Conservation (phyloP, 2,113 vertebrate species). For the Antennarius striatus region DNA sequence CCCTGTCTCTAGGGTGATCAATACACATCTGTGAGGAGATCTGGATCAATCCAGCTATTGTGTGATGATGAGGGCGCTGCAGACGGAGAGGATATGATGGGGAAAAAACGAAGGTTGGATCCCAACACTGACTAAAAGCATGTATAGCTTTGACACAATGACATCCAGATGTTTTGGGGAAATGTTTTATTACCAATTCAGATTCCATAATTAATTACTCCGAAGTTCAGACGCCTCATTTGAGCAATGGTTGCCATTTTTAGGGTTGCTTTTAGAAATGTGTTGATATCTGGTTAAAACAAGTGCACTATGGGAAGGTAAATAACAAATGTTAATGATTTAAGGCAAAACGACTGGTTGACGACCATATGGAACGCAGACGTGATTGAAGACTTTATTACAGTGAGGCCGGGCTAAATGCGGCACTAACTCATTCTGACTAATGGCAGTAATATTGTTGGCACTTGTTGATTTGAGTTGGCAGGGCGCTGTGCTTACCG, state of each 20-base stretch:
- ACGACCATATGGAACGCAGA: background rate
- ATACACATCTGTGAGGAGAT: conserved; percentile 54
- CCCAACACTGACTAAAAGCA: conserved; percentile 6
- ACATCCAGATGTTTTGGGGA: no score
- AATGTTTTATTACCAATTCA: no score
- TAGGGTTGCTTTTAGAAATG: no score
- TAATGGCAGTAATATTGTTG: background rate
- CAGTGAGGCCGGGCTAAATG: background rate
- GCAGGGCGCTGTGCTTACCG: background rate
- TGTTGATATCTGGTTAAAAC: no score
- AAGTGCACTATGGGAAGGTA: background rate
- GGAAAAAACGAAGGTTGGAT: background rate
- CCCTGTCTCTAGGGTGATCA: conserved; percentile 46
- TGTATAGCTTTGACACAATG: no score
- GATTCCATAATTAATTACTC: no score
- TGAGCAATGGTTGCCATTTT: no score
- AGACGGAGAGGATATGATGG: background rate
- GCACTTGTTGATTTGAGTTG: conserved; percentile 16
- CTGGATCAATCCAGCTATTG: conserved; percentile 56
- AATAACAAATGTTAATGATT: conserved; percentile 2
- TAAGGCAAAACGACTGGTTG: background rate
- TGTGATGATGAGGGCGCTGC: conserved; percentile 1
- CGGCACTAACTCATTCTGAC: background rate
- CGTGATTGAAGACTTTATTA: background rate
- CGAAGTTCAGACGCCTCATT: no score